phyloP scores from a whole-genome alignment of 2,797 vertebrate genomes.

The Poeciliopsis gracilis region DNA sequence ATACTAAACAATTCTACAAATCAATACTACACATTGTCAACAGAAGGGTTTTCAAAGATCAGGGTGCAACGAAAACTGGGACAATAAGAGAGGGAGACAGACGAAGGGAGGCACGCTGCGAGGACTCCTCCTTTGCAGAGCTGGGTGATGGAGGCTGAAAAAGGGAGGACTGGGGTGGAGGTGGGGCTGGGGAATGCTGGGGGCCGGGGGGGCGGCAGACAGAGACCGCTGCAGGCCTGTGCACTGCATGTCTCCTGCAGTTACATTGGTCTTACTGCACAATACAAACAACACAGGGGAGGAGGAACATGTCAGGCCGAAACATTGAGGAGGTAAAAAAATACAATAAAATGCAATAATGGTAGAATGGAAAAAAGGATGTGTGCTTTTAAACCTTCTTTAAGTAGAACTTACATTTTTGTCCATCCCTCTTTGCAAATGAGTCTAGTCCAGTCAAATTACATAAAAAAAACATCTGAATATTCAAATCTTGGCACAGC shows the following conservation, averaged over 20 bases:
- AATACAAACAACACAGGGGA: slow-evolving; percentile 21
- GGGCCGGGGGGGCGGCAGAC: background rate
- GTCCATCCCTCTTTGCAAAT: background rate
- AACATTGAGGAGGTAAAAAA: slow-evolving; percentile 16
- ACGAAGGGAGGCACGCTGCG: slow-evolving; percentile 39
- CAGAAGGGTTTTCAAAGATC: slow-evolving; percentile 3
- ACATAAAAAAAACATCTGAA: background rate
- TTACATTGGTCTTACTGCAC: slow-evolving; percentile 11
- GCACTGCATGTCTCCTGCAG: slow-evolving; percentile 54
- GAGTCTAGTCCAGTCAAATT: background rate
- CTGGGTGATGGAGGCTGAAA: slow-evolving; percentile 29
- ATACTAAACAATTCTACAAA: too few relatives aligned
- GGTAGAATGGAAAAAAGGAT: background rate
- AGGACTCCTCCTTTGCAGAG: slow-evolving; percentile 64
- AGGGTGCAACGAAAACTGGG: slow-evolving; percentile 37
- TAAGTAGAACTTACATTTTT: background rate
- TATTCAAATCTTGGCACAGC: background rate
- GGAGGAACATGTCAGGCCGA: slow-evolving; percentile 19
- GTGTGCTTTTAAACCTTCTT: background rate
- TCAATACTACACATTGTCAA: too few relatives aligned
- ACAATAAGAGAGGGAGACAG: slow-evolving; percentile 29
- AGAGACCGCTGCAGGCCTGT: slow-evolving; percentile 21
- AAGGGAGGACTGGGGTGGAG: background rate
- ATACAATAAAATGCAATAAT: background rate
- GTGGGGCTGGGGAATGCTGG: background rate